These are phyloP conservation scores for Dasypus novemcinctus DNA, from an alignment of 2,113 vertebrate species.

Conservation along the genomic window DNA sequence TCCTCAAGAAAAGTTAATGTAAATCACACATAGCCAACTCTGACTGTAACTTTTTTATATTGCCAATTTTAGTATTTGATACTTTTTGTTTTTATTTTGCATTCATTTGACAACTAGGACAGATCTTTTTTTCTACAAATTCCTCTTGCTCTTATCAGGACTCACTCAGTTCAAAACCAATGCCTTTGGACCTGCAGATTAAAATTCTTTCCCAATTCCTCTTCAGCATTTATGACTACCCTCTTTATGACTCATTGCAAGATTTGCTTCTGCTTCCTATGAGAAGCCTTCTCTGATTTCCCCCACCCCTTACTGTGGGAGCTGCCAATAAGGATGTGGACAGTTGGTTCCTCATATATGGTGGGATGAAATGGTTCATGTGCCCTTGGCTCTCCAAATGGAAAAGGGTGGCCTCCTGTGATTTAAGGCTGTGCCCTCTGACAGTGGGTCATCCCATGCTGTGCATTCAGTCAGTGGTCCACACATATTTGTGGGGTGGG, in stretches of 20 bases:
- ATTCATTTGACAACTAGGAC: conserved; percentile 6
- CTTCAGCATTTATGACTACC: neutral
- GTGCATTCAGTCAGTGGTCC: neutral
- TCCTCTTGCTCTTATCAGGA: neutral
- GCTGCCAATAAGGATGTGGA: neutral
- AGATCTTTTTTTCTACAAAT: neutral
- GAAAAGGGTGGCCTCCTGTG: neutral
- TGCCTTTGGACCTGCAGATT: neutral
- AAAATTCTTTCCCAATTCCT: neutral
- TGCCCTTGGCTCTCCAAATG: neutral
- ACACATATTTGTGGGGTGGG: neutral
- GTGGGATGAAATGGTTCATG: neutral
- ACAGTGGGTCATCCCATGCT: neutral
- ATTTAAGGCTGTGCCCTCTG: neutral
- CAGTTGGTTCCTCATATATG: neutral
- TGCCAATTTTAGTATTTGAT: neutral
- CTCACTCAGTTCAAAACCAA: neutral
- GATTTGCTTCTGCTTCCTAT: neutral
- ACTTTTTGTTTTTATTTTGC: neutral
- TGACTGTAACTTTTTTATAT: neutral
- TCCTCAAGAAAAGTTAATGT: neutral
- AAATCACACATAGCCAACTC: neutral
- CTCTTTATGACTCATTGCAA: neutral
- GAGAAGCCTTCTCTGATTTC: neutral
- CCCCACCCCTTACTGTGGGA: neutral